Percentiles rank a stretch among this genome's conserved stretches.
phyloP scores from a whole-genome alignment of 2,888 invertebrate species.

The Sinopyrophorus schimmeli region DNA sequence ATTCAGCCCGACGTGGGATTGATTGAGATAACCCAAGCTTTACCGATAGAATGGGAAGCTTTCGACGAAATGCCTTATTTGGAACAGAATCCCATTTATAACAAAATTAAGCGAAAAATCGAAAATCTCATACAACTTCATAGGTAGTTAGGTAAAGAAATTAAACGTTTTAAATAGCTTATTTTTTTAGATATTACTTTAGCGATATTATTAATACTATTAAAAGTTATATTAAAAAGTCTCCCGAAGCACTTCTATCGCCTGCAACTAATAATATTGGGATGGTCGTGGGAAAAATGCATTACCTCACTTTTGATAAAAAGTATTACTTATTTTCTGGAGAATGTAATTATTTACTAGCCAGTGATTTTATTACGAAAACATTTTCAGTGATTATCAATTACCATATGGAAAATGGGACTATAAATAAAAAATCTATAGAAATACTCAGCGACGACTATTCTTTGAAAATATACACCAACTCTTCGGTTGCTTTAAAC shows the following conservation, averaged over 20 bases:
- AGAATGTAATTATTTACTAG: constrained; percentile 63
- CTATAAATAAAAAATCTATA: constrained; percentile 24
- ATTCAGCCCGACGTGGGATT: constrained; percentile 58
- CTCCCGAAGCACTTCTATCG: constrained; percentile 28
- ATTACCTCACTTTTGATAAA: constrained; percentile 65
- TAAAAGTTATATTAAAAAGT: constrained; percentile 30
- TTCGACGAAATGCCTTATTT: constrained; percentile 62
- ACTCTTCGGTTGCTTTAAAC: constrained; percentile 28
- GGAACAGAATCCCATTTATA: constrained; percentile 60
- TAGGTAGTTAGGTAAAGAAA: constrained; percentile 32
- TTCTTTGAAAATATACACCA: constrained; percentile 28
- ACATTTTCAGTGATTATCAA: constrained; percentile 62
- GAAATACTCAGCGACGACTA: constrained; percentile 27
- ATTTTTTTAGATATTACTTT: constrained; percentile 31
- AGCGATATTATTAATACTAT: constrained; percentile 29
- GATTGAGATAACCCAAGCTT: constrained; percentile 60
- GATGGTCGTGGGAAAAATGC: constrained; percentile 59
- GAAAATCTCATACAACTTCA: constrained; percentile 55
- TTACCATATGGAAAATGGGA: constrained; percentile 47
- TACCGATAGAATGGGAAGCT: constrained; percentile 63
- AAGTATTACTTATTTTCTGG: constrained; percentile 61
- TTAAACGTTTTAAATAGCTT: too few species aligned
- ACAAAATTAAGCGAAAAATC: constrained; percentile 53
- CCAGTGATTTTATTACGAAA: constrained; percentile 61
- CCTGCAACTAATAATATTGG: constrained; percentile 57